A percentile compares a stretch with the other conserved stretches of the same genome.
phyloP scores from a whole-genome alignment of 2,888 invertebrate species.

The Drosophila heteroneura region DNA sequence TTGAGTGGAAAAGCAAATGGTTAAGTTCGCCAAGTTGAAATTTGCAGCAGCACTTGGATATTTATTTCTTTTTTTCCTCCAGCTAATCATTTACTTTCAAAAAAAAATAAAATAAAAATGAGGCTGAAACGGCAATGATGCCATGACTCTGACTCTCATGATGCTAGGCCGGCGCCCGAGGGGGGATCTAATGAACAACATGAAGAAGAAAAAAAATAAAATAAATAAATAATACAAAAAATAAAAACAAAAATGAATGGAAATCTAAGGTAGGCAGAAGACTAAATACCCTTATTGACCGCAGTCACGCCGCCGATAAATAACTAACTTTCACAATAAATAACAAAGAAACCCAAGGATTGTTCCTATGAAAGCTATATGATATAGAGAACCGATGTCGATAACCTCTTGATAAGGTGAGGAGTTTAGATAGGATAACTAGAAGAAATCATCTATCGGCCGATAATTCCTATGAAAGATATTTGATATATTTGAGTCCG shows the following conservation, averaged over 20 bases:
- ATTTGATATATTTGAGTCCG: background rate
- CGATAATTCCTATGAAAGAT: background rate
- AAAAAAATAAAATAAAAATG: conserved; percentile 29
- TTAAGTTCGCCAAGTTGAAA: conserved; percentile 29
- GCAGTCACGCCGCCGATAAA: background rate
- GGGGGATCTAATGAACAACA: conserved; percentile 21
- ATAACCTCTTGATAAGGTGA: background rate
- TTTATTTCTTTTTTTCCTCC: background rate
- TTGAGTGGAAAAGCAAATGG: conserved; percentile 35
- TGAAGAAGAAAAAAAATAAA: conserved; percentile 1
- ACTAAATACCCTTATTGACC: background rate
- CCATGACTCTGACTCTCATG: conserved; percentile 41
- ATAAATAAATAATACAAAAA: conserved; percentile 16
- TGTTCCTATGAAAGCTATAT: background rate
- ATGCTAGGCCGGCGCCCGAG: conserved; percentile 39
- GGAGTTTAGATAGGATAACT: background rate
- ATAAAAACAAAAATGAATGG: background rate
- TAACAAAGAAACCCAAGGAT: background rate
- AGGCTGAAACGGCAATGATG: conserved; percentile 49
- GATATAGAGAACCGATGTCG: background rate
- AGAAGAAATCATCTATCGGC: too few relatives aligned
- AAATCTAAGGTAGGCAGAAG: background rate
- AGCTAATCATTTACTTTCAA: conserved; percentile 66
- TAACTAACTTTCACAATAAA: background rate
- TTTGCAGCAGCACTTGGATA: conserved; percentile 23